These are phyloP conservation scores for Dexiosoma caninum DNA, from an alignment of 2,888 invertebrate species.

Conservation along the genomic window DNA sequence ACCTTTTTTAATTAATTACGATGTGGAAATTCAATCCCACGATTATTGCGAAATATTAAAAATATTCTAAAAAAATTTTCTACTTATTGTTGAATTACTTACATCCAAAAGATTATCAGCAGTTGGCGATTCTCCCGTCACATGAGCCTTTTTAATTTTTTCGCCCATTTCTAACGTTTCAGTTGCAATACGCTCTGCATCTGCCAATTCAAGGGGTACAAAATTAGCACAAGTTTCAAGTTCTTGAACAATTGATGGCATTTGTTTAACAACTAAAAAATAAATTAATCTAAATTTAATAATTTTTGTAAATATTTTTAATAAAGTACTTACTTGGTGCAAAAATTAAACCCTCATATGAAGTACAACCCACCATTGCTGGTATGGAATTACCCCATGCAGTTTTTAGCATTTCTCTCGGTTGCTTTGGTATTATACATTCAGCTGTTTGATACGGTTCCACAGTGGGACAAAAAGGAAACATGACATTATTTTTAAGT, in stretches of 20 bases:
- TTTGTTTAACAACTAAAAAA: slow-evolving; percentile 65
- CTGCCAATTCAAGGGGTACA: slow-evolving; percentile 71
- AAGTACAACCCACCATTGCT: slow-evolving; percentile 74
- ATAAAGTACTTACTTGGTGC: slow-evolving; percentile 46
- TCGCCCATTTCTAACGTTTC: slow-evolving; percentile 67
- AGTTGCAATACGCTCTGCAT: slow-evolving; percentile 65
- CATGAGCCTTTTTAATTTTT: slow-evolving; percentile 70
- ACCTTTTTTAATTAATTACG: too few relatives aligned
- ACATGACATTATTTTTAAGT: slow-evolving; percentile 67
- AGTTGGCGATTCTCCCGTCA: slow-evolving; percentile 69
- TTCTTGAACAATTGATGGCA: slow-evolving; percentile 65
- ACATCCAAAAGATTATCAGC: slow-evolving; percentile 73
- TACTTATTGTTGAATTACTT: too few relatives aligned
- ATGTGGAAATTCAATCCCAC: too few relatives aligned
- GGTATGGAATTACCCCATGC: slow-evolving; percentile 77
- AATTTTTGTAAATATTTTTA: neutral
- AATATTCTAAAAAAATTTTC: neutral
- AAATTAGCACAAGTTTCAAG: slow-evolving; percentile 68
- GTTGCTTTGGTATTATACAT: slow-evolving; percentile 74
- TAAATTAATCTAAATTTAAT: neutral
- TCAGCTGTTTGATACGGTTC: slow-evolving; percentile 74
- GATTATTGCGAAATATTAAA: too few relatives aligned
- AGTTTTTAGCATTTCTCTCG: slow-evolving; percentile 72
- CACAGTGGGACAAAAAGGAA: slow-evolving; percentile 74
- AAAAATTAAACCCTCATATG: slow-evolving; percentile 74